Percentiles rank a stretch among this genome's conserved stretches.
Conservation (phyloP, 2,888 invertebrate genomes). For the Tenthredo scrophulariae region DNA sequence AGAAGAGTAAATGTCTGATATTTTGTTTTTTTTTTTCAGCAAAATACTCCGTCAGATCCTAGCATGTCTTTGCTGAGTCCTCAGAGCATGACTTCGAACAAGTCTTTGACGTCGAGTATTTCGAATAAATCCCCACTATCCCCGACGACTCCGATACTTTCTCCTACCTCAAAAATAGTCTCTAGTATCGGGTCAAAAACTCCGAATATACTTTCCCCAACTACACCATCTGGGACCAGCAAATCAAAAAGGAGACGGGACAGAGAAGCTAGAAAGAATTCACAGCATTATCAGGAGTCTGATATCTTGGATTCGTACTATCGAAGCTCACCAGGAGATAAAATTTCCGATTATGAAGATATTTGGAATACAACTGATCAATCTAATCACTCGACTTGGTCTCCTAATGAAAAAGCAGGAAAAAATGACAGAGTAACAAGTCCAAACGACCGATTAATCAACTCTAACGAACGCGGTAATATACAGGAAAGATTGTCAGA, state of each 20-base stretch:
- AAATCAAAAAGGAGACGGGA: slow-evolving; percentile 75
- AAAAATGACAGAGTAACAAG: slow-evolving; percentile 62
- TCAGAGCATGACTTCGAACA: slow-evolving; percentile 72
- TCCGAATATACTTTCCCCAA: slow-evolving; percentile 72
- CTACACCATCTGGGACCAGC: slow-evolving; percentile 74
- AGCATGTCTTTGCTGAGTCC: slow-evolving; percentile 74
- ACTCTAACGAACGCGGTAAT: slow-evolving; percentile 66
- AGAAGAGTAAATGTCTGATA: background rate
- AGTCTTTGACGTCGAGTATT: slow-evolving; percentile 72
- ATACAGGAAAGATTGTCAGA: slow-evolving; percentile 63
- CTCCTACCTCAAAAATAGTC: slow-evolving; percentile 71
- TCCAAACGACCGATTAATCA: slow-evolving; percentile 62
- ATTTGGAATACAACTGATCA: slow-evolving; percentile 85
- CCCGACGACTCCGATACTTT: slow-evolving; percentile 70
- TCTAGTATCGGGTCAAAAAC: slow-evolving; percentile 66
- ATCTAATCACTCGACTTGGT: slow-evolving; percentile 75
- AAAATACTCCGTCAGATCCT: slow-evolving; percentile 74
- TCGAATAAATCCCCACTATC: slow-evolving; percentile 69
- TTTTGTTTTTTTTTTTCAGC: slow-evolving; percentile 58
- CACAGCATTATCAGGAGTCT: slow-evolving; percentile 84
- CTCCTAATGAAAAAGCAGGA: slow-evolving; percentile 69
- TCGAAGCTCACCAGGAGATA: slow-evolving; percentile 92
- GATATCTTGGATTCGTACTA: slow-evolving; percentile 94
- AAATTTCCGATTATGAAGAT: slow-evolving; percentile 97
- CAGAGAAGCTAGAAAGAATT: slow-evolving; percentile 77